phyloP scores from a whole-genome alignment of 2,797 vertebrate genomes.

The Scolopax bukidnonensis region DNA sequence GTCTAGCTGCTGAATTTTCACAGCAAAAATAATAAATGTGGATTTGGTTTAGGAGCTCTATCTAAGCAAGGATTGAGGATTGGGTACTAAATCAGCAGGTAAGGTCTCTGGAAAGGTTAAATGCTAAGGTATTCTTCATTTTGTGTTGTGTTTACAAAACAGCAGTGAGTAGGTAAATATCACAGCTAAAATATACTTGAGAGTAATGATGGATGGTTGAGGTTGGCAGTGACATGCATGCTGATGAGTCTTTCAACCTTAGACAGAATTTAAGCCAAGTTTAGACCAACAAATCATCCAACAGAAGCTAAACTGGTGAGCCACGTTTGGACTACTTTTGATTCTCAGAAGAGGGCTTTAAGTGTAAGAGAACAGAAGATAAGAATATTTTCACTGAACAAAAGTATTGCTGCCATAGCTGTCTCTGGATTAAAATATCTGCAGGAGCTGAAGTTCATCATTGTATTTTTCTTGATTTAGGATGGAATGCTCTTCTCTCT shows the following conservation, averaged over 20 bases:
- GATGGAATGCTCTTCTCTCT: not conserved
- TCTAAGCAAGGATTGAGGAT: not conserved
- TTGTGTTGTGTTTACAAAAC: not conserved
- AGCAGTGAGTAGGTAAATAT: conserved; percentile 1
- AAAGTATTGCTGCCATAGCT: not conserved
- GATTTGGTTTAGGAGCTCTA: not conserved
- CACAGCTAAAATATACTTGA: conserved; percentile 4
- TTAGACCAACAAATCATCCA: not conserved
- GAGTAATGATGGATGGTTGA: not conserved
- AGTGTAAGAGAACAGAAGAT: not conserved
- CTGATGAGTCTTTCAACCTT: conserved; percentile 13
- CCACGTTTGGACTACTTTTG: not conserved
- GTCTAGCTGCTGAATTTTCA: not conserved
- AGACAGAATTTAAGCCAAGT: not conserved
- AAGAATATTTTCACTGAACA: not conserved
- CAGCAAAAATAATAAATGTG: not conserved
- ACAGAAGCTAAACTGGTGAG: not conserved
- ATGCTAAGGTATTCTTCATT: not conserved
- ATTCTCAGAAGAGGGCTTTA: not conserved
- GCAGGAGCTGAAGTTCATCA: not conserved
- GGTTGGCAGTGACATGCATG: not conserved
- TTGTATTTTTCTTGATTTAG: not conserved
- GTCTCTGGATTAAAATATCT: not conserved
- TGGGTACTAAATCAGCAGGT: not conserved
- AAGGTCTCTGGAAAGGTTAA: conserved; percentile 1